Percentiles rank a stretch among this genome's conserved stretches.
These are phyloP conservation scores for Xylocopa sonorina DNA, from an alignment of 1,140 invertebrate genomes.

Conservation along the genomic window DNA sequence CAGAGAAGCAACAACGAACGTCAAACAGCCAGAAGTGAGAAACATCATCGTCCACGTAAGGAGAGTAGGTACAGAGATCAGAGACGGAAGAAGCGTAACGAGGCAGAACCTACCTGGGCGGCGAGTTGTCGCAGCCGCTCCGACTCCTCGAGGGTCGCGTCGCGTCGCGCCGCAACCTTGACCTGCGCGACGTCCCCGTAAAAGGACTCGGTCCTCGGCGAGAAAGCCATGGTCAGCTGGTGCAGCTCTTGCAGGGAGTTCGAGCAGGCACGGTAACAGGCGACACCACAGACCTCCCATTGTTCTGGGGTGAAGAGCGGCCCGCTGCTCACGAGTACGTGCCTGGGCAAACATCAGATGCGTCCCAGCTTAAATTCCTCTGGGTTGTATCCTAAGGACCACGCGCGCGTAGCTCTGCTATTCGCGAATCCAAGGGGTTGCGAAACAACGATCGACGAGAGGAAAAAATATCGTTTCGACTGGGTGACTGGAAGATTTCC, in stretches of 20 bases:
- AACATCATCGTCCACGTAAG: neutral
- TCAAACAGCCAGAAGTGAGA: conserved; percentile 53
- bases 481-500: conserved; percentile 64
- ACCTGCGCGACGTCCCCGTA: conserved; percentile 96
- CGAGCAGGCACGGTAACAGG: conserved; percentile 90
- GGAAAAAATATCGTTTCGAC: too few relatives aligned
- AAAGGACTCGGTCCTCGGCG: conserved; percentile 94
- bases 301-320: conserved; percentile 89
- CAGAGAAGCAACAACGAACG: conserved; percentile 64
- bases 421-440: too few relatives aligned
- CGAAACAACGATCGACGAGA: too few relatives aligned
- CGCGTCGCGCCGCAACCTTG: conserved; percentile 94
- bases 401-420: neutral
- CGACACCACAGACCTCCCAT: conserved; percentile 92
- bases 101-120: conserved; percentile 86
- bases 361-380: neutral
- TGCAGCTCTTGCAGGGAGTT: conserved; percentile 92
- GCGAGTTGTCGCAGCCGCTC: conserved; percentile 92
- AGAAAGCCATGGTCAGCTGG: conserved; percentile 93
- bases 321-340: conserved; percentile 92
- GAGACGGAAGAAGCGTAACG: neutral
- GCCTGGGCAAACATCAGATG: conserved; percentile 81
- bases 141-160: conserved; percentile 91
- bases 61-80: conserved; percentile 13
- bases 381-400: too few relatives aligned